phyloP scores from a whole-genome alignment of 2,113 vertebrate genomes.

The Hydrochoerus hydrochaeris region DNA sequence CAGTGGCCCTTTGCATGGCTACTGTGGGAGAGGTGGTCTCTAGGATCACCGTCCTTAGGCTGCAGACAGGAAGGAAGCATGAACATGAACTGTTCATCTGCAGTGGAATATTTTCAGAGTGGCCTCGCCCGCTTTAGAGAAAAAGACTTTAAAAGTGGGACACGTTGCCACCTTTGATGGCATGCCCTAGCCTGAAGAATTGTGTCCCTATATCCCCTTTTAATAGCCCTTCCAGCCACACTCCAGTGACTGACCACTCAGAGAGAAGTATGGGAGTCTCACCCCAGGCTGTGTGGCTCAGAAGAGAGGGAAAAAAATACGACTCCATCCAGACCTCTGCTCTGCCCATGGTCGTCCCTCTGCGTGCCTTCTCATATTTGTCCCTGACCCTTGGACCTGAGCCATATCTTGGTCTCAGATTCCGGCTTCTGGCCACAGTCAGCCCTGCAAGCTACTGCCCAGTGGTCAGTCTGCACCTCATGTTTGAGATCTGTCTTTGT shows the following conservation, averaged over 20 bases:
- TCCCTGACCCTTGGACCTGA: not conserved
- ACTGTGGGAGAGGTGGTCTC: not conserved
- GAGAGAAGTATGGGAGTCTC: not conserved
- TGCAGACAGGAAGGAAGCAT: not conserved
- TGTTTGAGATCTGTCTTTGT: not conserved
- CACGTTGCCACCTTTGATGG: not conserved
- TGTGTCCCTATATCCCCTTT: not conserved
- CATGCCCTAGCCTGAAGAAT: not conserved
- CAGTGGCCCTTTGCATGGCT: not conserved
- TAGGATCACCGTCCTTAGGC: not conserved
- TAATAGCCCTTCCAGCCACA: not conserved
- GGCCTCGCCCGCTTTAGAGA: not conserved
- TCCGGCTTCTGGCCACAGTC: not conserved
- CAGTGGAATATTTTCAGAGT: not conserved
- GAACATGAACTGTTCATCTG: not conserved
- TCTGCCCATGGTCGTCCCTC: accelerated
- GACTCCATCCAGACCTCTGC: not conserved
- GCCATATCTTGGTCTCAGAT: not conserved
- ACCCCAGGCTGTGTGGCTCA: accelerated
- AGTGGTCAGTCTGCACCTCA: not conserved
- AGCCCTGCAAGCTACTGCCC: not conserved
- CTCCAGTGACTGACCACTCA: not conserved
- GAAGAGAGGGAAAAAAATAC: not conserved
- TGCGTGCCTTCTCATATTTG: not conserved
- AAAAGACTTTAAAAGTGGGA: not conserved